phyloP scores from a whole-genome alignment of 2,797 vertebrate species.

The Oreonectes daqikongensis region DNA sequence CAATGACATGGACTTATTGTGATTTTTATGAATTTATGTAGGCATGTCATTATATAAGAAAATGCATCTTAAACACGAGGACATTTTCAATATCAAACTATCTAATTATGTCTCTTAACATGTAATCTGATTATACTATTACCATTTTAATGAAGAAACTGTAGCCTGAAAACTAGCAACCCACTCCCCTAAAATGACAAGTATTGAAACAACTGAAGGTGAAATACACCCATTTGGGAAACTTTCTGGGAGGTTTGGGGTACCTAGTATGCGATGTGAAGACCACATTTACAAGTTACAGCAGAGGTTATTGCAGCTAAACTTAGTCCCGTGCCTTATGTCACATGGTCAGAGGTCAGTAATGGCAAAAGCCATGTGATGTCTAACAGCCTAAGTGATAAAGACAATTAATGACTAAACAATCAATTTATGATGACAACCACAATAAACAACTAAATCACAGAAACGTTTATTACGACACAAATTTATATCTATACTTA shows the following conservation, averaged over 20 bases:
- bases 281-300: conserved; percentile 50
- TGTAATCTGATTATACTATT: no score
- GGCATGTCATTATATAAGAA: no score
- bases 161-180: background rate
- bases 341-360: conserved; percentile 75
- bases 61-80: no score
- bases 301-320: conserved; percentile 56
- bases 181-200: no score
- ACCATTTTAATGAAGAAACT: no score
- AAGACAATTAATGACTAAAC: conserved; percentile 60
- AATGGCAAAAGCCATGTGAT: conserved; percentile 68
- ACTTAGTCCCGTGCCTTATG: conserved; percentile 66
- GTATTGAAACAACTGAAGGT: background rate
- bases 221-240: background rate
- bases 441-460: conserved; percentile 70
- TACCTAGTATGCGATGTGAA: background rate
- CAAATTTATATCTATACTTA: no score
- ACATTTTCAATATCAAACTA: background rate
- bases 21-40: no score
- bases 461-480: no score
- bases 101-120: background rate
- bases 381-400: conserved; percentile 60
- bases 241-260: background rate
- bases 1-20: background rate
- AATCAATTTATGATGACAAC: conserved; percentile 72